phyloP scores from a whole-genome alignment of 2,113 vertebrate genomes.

The Eleginops maclovinus region DNA sequence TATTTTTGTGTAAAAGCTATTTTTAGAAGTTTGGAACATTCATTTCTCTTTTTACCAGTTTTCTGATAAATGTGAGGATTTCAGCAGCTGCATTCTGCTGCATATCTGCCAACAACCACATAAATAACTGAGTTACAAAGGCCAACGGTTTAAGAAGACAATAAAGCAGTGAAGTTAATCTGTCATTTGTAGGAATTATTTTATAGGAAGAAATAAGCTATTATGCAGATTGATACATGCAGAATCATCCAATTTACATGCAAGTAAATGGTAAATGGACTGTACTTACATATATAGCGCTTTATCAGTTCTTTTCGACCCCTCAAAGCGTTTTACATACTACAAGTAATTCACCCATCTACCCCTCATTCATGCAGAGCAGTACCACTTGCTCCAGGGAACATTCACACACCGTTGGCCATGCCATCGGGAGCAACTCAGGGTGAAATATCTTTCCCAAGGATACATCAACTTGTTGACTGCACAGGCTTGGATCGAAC shows the following conservation, averaged over 20 bases:
- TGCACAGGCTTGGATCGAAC: too few relatives aligned
- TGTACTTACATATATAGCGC: too few relatives aligned
- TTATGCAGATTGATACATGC: slow-evolving; percentile 24
- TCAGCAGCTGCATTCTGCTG: background rate
- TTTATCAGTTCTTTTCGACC: too few relatives aligned
- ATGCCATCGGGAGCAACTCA: too few relatives aligned
- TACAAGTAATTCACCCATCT: too few relatives aligned
- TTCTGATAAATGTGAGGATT: slow-evolving; percentile 14
- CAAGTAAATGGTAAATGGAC: too few relatives aligned
- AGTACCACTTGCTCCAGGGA: too few relatives aligned
- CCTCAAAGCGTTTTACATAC: too few relatives aligned
- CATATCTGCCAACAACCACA: background rate
- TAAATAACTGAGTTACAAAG: slow-evolving; percentile 1
- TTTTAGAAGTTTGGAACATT: background rate
- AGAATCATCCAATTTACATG: background rate
- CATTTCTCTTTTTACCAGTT: background rate
- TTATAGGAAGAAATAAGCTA: background rate
- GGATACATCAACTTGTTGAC: too few relatives aligned
- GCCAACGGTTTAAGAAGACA: slow-evolving; percentile 11
- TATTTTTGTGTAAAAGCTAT: background rate
- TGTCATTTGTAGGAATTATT: slow-evolving; percentile 13
- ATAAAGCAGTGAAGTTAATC: background rate
- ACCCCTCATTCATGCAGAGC: too few relatives aligned
- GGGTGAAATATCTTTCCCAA: too few relatives aligned
- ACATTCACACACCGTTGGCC: too few relatives aligned